Evolutionary conservation across 2,113 vertebrate species (phyloP).

Genomic region (Channa maculata): DNA sequence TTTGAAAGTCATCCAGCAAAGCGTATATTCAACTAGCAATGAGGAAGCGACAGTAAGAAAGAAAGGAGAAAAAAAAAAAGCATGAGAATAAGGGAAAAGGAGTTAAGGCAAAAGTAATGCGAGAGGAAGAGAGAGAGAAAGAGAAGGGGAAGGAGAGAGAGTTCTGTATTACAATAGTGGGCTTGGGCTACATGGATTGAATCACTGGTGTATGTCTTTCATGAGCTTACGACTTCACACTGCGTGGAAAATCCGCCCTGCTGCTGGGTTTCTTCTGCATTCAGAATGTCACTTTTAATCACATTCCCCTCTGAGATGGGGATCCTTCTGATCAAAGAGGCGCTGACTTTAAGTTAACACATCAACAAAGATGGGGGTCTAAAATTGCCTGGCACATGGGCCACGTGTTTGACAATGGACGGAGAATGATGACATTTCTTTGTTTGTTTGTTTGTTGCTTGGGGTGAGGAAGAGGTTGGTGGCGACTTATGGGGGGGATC

Average conservation of each 20-base stretch:
- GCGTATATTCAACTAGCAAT: constrained; percentile 58
- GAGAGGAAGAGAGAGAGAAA: constrained; percentile 6
- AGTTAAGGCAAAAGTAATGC: constrained; percentile 23
- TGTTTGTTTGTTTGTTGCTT: constrained; percentile 25
- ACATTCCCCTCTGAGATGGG: constrained; percentile 66
- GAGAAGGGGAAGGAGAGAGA: constrained; percentile 6
- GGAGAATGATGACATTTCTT: constrained; percentile 1
- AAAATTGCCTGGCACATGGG: constrained; percentile 8
- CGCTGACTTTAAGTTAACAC: constrained; percentile 68
- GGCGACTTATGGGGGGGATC: constrained; percentile 17
- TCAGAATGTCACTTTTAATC: constrained; percentile 83
- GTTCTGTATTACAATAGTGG: constrained; percentile 67
- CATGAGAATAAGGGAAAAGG: constrained; percentile 37
- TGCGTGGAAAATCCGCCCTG: constrained; percentile 79
- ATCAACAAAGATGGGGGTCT: constrained; percentile 62
- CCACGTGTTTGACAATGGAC: not conserved
- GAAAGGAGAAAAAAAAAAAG: not conserved
- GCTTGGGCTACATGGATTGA: constrained; percentile 69
- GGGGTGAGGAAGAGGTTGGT: not conserved
- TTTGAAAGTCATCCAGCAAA: constrained; percentile 83
- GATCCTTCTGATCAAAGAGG: constrained; percentile 81
- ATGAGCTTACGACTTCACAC: constrained; percentile 81
- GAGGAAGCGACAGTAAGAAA: constrained; percentile 14
- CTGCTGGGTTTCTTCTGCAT: constrained; percentile 68
- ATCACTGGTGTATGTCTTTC: constrained; percentile 80